phyloP scores from a whole-genome alignment of 2,888 invertebrate genomes.

The Andrena bucephala region DNA sequence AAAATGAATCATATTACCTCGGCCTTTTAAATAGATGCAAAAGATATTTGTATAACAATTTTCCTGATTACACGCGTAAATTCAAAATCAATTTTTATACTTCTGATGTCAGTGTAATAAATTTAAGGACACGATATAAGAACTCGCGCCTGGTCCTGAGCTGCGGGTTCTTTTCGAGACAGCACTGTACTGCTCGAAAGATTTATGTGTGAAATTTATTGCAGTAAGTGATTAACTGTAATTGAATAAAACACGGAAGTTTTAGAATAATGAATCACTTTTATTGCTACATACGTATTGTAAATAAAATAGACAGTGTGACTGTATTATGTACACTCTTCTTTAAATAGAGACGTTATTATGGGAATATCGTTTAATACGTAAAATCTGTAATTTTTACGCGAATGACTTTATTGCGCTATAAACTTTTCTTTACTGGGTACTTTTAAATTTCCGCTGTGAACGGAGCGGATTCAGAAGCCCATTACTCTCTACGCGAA shows the following conservation, averaged over 20 bases:
- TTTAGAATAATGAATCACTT: too few species aligned
- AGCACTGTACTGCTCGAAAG: too few species aligned
- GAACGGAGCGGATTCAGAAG: not conserved
- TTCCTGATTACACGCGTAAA: not conserved
- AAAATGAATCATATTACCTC: not conserved
- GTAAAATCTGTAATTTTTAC: not conserved
- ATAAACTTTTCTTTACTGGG: not conserved
- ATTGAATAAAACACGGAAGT: too few species aligned
- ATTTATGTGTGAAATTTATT: too few species aligned
- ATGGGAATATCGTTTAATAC: not conserved
- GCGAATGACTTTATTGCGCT: not conserved
- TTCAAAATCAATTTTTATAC: not conserved
- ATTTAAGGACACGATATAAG: not conserved
- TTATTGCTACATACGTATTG: too few species aligned
- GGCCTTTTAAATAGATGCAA: not conserved
- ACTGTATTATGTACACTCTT: not conserved
- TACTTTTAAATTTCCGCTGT: not conserved
- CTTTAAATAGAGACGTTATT: not conserved
- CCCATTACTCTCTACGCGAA: not conserved
- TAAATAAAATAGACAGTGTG: too few species aligned
- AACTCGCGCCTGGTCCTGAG: not conserved
- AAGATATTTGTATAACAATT: not conserved
- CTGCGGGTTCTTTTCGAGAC: too few species aligned
- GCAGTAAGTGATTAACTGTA: too few species aligned
- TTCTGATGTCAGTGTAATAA: not conserved